Evolutionary conservation across 1,140 invertebrate genomes (phyloP), one percentile per base, ranked within the genome.

Genomic region (Paralvinella palmiformis): DNA sequence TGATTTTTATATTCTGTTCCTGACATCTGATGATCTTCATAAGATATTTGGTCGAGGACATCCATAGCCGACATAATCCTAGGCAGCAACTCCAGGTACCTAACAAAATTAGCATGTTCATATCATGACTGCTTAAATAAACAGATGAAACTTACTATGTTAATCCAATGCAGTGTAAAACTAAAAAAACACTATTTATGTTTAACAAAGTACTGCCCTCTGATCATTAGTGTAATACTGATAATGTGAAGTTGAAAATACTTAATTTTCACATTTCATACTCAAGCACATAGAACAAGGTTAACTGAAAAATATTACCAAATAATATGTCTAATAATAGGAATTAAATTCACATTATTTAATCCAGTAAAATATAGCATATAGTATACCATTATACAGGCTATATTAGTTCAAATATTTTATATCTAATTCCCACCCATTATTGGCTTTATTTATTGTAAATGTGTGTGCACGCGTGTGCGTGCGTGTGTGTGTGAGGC

Each of bases 1-100:
- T 76, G 76, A 29, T 71, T 70, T 66, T 77, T 78, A 55, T 73
- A 75, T 41, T 78, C 73, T 33, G 68, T 58, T 32, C 77, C 77
- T 31, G 71, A 74, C 68, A 75, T 68, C 53, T 65, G 63, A 57
- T 66, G 72, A 20, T 72, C 76, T 15, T 68, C 71, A 69, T 72
- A 70, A 15, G 65, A 58, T 5, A 79, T 66, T 24, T 63, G 63
- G 33, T 79, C 75, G 52, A 70, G 62, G 2, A 59, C 6, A 5
- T 71, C 65, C 17, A 79, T 32, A n/a, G 70, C 68, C 5, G 74
- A 75, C 61, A 79, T 41, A 15, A 78, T 69, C 67, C 75, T 77
- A 7, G 77, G 76, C 22, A 79, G 70, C 24, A 79, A 62, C 27
- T 77, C 75, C 3, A 74, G 56, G 55, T 67, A 69, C 61, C 75